phyloP scores from a whole-genome alignment of 2,113 vertebrate species.

The Oreochromis aureus region DNA sequence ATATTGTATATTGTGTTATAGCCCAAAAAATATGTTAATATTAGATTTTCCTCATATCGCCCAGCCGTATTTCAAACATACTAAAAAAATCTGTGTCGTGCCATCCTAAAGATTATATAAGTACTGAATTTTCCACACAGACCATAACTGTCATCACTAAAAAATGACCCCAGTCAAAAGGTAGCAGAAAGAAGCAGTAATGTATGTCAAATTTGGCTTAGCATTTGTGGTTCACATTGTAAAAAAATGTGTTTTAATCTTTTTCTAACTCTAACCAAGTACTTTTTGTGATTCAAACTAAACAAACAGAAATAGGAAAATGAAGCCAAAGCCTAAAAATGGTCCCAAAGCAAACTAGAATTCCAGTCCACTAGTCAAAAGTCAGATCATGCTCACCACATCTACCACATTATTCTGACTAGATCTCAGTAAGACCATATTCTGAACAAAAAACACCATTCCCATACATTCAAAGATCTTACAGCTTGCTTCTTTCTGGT shows the following conservation, averaged over 20 bases:
- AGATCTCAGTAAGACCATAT: not conserved
- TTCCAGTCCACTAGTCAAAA: not conserved
- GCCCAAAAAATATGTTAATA: not conserved
- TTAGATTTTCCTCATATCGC: not conserved
- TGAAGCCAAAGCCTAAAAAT: not conserved
- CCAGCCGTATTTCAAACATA: not conserved
- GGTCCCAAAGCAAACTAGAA: not conserved
- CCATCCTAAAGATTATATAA: not conserved
- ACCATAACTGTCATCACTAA: not conserved
- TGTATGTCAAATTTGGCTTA: not conserved
- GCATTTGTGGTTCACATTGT: not conserved
- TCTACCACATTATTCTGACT: not conserved
- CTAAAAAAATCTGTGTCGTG: not conserved
- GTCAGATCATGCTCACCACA: not conserved
- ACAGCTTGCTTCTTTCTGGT: not conserved
- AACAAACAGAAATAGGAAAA: not conserved
- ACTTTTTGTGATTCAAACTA: not conserved
- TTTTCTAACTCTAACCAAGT: not conserved
- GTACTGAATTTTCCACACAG: not conserved
- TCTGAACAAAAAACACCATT: not conserved
- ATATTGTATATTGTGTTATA: not conserved
- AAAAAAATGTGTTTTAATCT: not conserved
- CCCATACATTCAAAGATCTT: not conserved
- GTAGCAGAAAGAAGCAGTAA: not conserved
- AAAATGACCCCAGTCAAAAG: not conserved